phyloP scores from a whole-genome alignment of 2,113 vertebrate genomes.

The Callopanchax toddi region DNA sequence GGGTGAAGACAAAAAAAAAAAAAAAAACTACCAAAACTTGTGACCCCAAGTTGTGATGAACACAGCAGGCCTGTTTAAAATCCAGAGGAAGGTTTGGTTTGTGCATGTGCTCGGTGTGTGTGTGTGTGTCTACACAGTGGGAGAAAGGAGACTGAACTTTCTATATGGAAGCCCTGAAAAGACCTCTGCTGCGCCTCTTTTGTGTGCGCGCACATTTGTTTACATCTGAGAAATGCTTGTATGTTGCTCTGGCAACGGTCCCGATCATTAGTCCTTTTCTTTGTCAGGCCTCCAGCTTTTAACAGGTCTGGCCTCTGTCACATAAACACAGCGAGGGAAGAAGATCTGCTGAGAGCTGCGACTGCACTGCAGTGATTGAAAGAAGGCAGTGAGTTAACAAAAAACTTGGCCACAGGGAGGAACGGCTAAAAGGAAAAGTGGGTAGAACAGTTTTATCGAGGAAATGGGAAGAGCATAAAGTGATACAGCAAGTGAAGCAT shows the following conservation, averaged over 20 bases:
- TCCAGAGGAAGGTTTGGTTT: background rate
- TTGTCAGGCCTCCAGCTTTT: slow-evolving; percentile 65
- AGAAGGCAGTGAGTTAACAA: slow-evolving; percentile 25
- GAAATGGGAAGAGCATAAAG: slow-evolving; percentile 30
- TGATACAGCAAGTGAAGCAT: slow-evolving; percentile 24
- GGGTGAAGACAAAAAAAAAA: background rate
- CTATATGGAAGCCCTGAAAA: slow-evolving; percentile 45
- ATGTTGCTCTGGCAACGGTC: slow-evolving; percentile 63
- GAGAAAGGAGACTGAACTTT: slow-evolving; percentile 18
- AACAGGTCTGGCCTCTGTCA: slow-evolving; percentile 71
- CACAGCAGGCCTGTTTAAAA: slow-evolving; percentile 35
- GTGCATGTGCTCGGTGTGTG: slow-evolving; percentile 21
- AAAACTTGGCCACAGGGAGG: slow-evolving; percentile 22
- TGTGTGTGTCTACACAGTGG: background rate
- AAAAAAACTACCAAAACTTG: slow-evolving; percentile 5
- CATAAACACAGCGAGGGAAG: slow-evolving; percentile 60
- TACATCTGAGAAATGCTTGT: slow-evolving; percentile 68
- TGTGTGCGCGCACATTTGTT: slow-evolving; percentile 55
- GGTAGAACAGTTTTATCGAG: slow-evolving; percentile 6
- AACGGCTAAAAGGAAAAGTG: background rate
- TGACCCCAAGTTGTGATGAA: slow-evolving; percentile 21
- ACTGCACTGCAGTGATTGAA: slow-evolving; percentile 7
- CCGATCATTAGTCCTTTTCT: slow-evolving; percentile 60
- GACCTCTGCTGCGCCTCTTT: slow-evolving; percentile 25
- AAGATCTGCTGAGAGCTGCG: slow-evolving; percentile 37